Evolutionary conservation across 2,888 invertebrate genomes (phyloP), one percentile per base, ranked within the genome.

Genomic region (Trachelus tabidus): DNA sequence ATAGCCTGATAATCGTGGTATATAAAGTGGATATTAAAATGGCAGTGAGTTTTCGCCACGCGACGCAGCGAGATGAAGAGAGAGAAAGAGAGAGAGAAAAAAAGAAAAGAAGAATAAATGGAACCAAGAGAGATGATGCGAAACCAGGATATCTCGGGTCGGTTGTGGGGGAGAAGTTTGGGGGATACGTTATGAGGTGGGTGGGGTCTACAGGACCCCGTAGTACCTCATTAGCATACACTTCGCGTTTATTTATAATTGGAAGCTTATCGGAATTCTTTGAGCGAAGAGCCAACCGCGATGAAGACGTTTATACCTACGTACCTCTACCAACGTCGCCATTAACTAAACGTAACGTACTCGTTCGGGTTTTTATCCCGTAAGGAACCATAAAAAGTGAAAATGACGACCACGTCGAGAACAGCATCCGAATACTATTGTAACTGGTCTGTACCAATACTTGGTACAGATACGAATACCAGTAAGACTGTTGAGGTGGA

Each of bases 1-100:
- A 71, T 30, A 31, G 71, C 6, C 15, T 23, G 71, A 71, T 71
- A 71, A 71, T 71, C 71, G 71, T n/a, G 73, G 78, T 74, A 79
- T 82, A 81, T 80, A 82, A 80, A 82, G 79, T 80, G 79, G 80
- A 78, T 79, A 80, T 82, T 82, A 80, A 80, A 69, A 75, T 37
- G 75, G 34, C 56, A 68, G 35, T 34, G 77, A 74, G 74, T 68
- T 74, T 68, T 73, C 68, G 33, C 71, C 71, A 71, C 71, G 71
- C 71, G 71, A 71, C 71, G 71, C 12, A 34, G 71, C 33, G 9
- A 30, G 15, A 71, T 30, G 15, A 71, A 71, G 33, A 30, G 3
- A 69, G 71, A 69, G 30, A 69, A 30, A 34, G 9, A 34, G 1
- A 35, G 34, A 12, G 31, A 71, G 12, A 33, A 30, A 71, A 33